A percentile compares a stretch with the other conserved stretches of the same genome.
Conservation (phyloP, 1,140 invertebrate genomes). For the Doryteuthis pealeii region DNA sequence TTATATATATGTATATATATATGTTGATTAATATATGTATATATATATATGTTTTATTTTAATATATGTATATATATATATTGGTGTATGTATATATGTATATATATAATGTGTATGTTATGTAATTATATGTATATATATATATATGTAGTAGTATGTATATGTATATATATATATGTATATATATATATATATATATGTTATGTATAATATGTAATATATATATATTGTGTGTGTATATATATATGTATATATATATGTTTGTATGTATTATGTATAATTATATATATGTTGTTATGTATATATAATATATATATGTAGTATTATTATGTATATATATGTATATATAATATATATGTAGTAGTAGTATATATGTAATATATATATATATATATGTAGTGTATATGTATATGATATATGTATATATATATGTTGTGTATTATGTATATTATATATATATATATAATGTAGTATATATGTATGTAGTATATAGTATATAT, state of each 20-base stretch:
- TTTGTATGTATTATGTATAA: neutral
- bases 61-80: too few species aligned
- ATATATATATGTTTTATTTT: neutral
- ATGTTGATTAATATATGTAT: neutral
- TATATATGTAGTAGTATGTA: neutral
- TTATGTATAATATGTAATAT: neutral
- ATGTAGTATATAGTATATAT: neutral
- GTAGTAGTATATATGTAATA: neutral
- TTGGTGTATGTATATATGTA: too few species aligned
- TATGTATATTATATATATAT: neutral
- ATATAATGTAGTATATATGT: neutral
- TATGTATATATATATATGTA: neutral
- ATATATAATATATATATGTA: neutral
- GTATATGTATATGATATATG: neutral
- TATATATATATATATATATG: constrained; percentile 7
- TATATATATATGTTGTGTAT: neutral
- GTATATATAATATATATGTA: neutral
- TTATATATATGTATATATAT: neutral
- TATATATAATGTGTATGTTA: too few species aligned
- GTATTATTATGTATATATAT: neutral
- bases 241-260: neutral
- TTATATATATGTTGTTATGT: neutral
- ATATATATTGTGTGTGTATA: neutral
- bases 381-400: neutral
- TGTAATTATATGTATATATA: neutral